Evolutionary conservation across 2,797 vertebrate genomes (phyloP), one percentile per base, ranked within the genome.

Genomic region (Sebastes matsubarae): DNA sequence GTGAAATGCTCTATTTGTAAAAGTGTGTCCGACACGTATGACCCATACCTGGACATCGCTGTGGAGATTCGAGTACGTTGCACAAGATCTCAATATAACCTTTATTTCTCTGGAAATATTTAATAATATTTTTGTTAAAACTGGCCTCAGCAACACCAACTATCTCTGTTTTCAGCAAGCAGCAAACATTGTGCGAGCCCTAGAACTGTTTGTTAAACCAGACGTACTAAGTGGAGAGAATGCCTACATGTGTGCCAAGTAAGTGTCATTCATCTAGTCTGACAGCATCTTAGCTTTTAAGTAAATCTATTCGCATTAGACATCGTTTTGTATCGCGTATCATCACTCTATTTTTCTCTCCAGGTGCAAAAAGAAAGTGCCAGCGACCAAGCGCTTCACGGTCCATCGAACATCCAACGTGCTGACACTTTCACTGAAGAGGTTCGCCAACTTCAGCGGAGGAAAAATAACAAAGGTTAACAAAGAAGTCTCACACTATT

Each of bases 291-390:
- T 12, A 5, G 0, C 8, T 24, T 42, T 69, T 36, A 12, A 68
- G 18, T 30, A 42, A 66, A 67, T 71, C 13, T 61, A 52, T 52
- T 52, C 50, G 0, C 50, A 52, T 52, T n/a, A 8, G 2, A 52
- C 16, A 46, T 46, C 16, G 16, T 46, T 1, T 20, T 50, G 16
- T 18, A 18, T 50, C 8, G 8, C 46, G 6, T 11, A 2, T 66
- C 55, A 24, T 68, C 8, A 59, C 25, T 3, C 12, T 58, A 22
- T 36, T 64, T 67, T 30, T n/a, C 12, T 55, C 14, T 61, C 24
- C 77, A 99, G 99, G 74, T 99, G 98, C 93, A 98, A 97, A 94
- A 98, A 97, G 95, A 99, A 99, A 85, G 99, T 99, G 71, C 95
- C 97, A 0, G 99, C 99, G 34, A 98, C 96, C 61, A 99, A 99